Evolutionary conservation across 2,888 invertebrate species (phyloP), one percentile per base, ranked within the genome.

Genomic region (Bellardia bayeri): DNA sequence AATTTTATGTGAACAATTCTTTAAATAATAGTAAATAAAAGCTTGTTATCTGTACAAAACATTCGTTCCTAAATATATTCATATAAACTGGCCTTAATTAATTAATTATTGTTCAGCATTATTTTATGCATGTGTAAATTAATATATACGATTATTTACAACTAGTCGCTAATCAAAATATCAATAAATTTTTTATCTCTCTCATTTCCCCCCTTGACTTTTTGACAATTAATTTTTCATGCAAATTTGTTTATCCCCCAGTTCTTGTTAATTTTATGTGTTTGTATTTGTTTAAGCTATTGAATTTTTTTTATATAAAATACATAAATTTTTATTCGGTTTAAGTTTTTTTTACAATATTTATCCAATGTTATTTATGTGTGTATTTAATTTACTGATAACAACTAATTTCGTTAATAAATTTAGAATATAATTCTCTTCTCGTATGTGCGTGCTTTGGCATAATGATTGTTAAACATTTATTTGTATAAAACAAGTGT

Each of bases 331-430:
- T 37, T 37, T 37, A 37, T 37, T 37, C 23, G n/a, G 7, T n/a
- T 37, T 33, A 14, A 33, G 33, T 61, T 61, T 61, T 33, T 14
- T 33, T 14, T 61, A 14, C 37, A 13, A 3, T 33, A 33, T 61
- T 61, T 61, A 61, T 30, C 9, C 58, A 58, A 33, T n/a, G 14
- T 61, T 61, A 61, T 61, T 61, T 61, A 61, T 61, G 11, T 37
- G 14, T 14, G 2, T 61, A 61, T 61, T 61, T 33, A 7, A 61
- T 37, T 37, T 61, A 14, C 14, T 37, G 61, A 61, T 61, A 61
- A 14, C 37, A 33, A 61, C 61, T 61, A 61, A 61, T 37, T 61
- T 37, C 30, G 13, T 61, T 33, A 33, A 61, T 61, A 61, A 7
- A 61, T 33, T 61, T 58, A 13, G 0, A 23, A 23, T 8, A 23